phyloP scores from a whole-genome alignment of 2,888 invertebrate species.

The Cephonodes hylas region DNA sequence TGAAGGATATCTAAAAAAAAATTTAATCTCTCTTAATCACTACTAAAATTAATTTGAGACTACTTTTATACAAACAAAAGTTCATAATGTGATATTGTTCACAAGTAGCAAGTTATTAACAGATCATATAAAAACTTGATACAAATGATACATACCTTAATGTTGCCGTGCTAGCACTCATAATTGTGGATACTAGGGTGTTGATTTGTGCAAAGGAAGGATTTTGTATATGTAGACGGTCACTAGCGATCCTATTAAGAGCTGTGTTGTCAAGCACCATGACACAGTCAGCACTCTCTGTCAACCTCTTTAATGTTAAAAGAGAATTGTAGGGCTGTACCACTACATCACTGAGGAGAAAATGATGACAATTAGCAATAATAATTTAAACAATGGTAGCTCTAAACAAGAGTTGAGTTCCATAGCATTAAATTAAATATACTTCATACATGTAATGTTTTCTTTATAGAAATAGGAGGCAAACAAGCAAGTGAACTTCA shows the following conservation, averaged over 20 bases:
- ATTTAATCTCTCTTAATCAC: no score
- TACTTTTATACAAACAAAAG: no score
- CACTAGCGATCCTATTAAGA: slow-evolving; percentile 94
- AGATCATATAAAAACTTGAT: no score
- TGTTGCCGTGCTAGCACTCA: slow-evolving; percentile 98
- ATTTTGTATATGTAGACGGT: slow-evolving; percentile 96
- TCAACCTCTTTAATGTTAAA: slow-evolving; percentile 95
- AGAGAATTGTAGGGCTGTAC: slow-evolving; percentile 98
- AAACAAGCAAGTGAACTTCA: no score
- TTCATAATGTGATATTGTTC: no score
- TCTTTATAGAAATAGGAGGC: no score
- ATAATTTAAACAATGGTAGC: no score
- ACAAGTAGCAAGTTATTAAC: no score
- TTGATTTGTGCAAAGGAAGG: slow-evolving; percentile 99
- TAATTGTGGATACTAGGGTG: slow-evolving; percentile 97
- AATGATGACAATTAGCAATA: background rate
- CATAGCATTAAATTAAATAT: no score
- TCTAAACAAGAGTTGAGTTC: no score
- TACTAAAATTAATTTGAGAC: no score
- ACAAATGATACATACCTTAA: slow-evolving; percentile 80
- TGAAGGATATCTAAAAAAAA: slow-evolving; percentile 88
- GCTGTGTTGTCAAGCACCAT: slow-evolving; percentile 99
- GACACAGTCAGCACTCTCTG: slow-evolving; percentile 97
- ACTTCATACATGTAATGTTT: no score
- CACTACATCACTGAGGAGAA: slow-evolving; percentile 90